phyloP scores from a whole-genome alignment of 2,113 vertebrate species.

The Python bivittatus region DNA sequence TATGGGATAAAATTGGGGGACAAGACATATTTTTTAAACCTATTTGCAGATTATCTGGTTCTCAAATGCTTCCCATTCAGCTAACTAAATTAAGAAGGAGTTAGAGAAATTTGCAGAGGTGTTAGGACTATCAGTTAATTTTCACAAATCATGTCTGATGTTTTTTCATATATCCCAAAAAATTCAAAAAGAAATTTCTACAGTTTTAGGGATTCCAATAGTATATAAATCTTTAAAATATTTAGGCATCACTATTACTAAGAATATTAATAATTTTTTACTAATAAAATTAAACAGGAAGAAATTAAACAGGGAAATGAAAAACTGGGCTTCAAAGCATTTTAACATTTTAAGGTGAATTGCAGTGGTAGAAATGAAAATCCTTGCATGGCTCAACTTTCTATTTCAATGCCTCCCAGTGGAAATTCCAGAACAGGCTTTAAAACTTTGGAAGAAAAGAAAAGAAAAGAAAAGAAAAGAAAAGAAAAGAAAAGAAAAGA shows the following conservation, averaged over 20 bases:
- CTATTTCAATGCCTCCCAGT: not conserved
- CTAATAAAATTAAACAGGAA: not conserved
- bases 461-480: not conserved
- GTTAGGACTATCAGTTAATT: not conserved
- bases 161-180: too few species aligned
- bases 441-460: not conserved
- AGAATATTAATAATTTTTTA: not conserved
- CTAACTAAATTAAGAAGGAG: not conserved
- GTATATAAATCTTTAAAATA: too few species aligned
- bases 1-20: not conserved
- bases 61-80: not conserved
- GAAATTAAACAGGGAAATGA: not conserved
- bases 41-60: not conserved
- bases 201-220: too few species aligned
- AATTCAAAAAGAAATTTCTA: too few species aligned
- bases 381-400: not conserved
- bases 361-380: too few species aligned
- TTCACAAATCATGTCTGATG: too few species aligned
- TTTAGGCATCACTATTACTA: too few species aligned
- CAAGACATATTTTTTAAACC: not conserved
- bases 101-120: not conserved
- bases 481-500: not conserved
- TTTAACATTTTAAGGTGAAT: not conserved
- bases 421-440: not conserved
- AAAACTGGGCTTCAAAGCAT: not conserved